Evolutionary conservation across 1,140 invertebrate species (phyloP).

Genomic region (Metaphire vulgaris): DNA sequence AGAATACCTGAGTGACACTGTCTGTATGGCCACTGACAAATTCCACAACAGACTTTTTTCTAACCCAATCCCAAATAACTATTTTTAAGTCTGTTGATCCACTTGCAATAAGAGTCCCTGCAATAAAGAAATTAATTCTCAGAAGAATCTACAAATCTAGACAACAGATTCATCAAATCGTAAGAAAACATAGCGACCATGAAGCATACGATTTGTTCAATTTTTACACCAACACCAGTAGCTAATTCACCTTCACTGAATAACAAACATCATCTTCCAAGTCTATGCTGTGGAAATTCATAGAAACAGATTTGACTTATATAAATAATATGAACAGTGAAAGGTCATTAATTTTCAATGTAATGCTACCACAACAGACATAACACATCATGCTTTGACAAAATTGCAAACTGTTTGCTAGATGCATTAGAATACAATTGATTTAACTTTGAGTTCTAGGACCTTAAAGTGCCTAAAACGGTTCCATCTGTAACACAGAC

Average conservation of each 20-base stretch:
- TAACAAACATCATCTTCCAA: too few relatives aligned
- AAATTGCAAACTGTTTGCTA: too few relatives aligned
- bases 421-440: background rate
- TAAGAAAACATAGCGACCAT: background rate
- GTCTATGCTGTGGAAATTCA: too few relatives aligned
- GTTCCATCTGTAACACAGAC: too few relatives aligned
- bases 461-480: background rate
- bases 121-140: background rate
- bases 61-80: constrained; percentile 83
- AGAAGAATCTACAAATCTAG: background rate
- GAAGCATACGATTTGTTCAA: too few relatives aligned
- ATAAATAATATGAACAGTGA: background rate
- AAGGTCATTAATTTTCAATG: background rate
- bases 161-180: background rate
- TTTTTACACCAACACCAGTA: background rate
- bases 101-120: constrained; percentile 69
- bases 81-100: constrained; percentile 83
- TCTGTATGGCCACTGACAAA: constrained; percentile 72
- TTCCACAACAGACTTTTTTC: constrained; percentile 59
- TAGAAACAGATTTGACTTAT: too few relatives aligned
- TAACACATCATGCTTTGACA: background rate
- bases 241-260: too few relatives aligned
- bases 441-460: background rate
- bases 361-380: background rate
- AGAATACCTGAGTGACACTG: constrained; percentile 81